These are phyloP conservation scores for Calonectris borealis DNA, from an alignment of 2,113 vertebrate species.

Conservation along the genomic window DNA sequence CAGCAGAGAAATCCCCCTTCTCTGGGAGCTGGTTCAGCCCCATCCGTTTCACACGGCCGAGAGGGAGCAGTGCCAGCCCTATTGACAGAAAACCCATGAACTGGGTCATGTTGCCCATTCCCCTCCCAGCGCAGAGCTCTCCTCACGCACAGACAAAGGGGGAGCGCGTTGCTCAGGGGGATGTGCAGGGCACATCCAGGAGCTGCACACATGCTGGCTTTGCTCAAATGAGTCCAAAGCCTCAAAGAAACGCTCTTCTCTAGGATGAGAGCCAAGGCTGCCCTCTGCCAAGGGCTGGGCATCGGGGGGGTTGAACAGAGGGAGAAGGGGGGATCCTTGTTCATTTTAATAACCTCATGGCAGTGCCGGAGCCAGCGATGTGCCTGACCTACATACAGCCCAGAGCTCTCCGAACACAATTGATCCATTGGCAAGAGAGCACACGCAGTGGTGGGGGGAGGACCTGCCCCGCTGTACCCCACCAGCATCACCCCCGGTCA, in stretches of 20 bases:
- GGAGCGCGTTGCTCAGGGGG: neutral
- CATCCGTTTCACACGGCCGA: neutral
- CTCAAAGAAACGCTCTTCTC: neutral
- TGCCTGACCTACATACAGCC: constrained; percentile 42
- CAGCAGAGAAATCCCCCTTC: neutral
- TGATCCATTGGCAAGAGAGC: neutral
- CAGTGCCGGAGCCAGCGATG: neutral
- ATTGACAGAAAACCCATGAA: neutral
- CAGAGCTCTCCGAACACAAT: neutral
- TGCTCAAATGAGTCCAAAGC: neutral
- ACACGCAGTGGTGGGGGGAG: rapidly evolving
- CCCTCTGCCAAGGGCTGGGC: neutral
- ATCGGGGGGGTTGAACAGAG: neutral
- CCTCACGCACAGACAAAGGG: neutral
- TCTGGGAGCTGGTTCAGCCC: neutral
- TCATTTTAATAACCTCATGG: neutral
- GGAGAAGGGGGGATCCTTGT: neutral
- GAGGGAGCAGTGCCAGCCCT: neutral
- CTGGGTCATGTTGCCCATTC: neutral
- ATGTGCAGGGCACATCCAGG: neutral
- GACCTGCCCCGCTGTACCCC: neutral
- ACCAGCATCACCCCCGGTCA: neutral
- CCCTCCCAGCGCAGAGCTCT: neutral
- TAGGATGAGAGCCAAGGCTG: neutral
- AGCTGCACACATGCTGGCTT: neutral